phyloP scores from a whole-genome alignment of 2,888 invertebrate species.

The Patella depressa region DNA sequence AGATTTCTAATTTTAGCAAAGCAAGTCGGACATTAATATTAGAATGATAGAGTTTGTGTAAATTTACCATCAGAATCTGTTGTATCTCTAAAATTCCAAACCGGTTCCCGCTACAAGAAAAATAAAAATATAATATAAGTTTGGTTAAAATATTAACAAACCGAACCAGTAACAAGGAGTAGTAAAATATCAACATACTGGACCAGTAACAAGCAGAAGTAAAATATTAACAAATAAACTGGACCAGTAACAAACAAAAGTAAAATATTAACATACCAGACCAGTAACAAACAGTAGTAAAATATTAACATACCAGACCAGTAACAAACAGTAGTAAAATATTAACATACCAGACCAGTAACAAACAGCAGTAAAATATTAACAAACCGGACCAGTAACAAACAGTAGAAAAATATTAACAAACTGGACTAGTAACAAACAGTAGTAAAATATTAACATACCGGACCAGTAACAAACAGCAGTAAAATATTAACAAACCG shows the following conservation, averaged over 20 bases:
- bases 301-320: conserved; percentile 29
- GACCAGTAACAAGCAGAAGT: too few species aligned
- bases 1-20: too few species aligned
- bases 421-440: neutral
- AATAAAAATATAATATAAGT: neutral
- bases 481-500: neutral
- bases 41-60: neutral
- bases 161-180: too few species aligned
- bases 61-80: conserved; percentile 48
- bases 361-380: conserved; percentile 31
- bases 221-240: too few species aligned
- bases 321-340: neutral
- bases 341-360: conserved; percentile 61
- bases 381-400: neutral
- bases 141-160: too few species aligned
- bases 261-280: too few species aligned
- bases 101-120: conserved; percentile 50
- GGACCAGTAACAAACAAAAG: too few species aligned
- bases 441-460: conserved; percentile 38
- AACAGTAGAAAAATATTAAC: neutral
- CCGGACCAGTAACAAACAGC: conserved; percentile 59
- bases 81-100: conserved; percentile 45
- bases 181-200: too few species aligned
- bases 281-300: too few species aligned
- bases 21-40: too few species aligned